Evolutionary conservation across 2,888 invertebrate species (phyloP), one percentile per base, ranked within the genome.

Genomic region (Lysandra coridon): DNA sequence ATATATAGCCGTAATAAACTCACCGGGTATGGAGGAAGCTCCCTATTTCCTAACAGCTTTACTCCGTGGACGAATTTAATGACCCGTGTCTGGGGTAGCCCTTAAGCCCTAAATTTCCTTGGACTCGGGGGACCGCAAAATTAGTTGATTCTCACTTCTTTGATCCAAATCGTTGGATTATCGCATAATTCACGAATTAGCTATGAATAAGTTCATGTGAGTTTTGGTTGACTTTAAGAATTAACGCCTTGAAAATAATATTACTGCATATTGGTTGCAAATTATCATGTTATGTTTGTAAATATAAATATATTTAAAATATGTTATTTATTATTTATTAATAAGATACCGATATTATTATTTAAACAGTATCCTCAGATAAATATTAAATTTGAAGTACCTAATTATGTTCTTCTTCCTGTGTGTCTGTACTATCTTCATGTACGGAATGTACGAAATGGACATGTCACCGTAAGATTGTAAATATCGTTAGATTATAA

Each of bases 31-130:
- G 17, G 33, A 53, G 53, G 53, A 76, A 53, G 33, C 17, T 76
- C 53, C 40, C 57, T 17, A 53, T 76, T 76, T 76, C 53, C 76
- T 76, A 53, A 53, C 53, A 76, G 30, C 76, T 14, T 76, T 76
- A 53, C 76, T 57, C 57, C 76, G 53, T 57, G 53, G 76, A 85
- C 83, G 81, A 82, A 83, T 84, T 87, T 85, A 88, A 88, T 87
- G 85, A 86, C 84, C 84, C 84, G 82, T 85, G 82, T 81, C 83
- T 78, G 81, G 84, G 86, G 85, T 85, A 83, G 79, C 57, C 53
- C 76, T 57, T 80, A 79, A 80, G 80, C 82, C 69, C 33, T 69
- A 69, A 69, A 69, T 69, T 69, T 69, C 69, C 80, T 73, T 78
- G 78, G 76, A 33, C 57, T 62, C 44, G 57, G 53, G 60, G 69